Conservation (phyloP, 2,113 vertebrate genomes). For the Zosterops hypoxanthus region DNA sequence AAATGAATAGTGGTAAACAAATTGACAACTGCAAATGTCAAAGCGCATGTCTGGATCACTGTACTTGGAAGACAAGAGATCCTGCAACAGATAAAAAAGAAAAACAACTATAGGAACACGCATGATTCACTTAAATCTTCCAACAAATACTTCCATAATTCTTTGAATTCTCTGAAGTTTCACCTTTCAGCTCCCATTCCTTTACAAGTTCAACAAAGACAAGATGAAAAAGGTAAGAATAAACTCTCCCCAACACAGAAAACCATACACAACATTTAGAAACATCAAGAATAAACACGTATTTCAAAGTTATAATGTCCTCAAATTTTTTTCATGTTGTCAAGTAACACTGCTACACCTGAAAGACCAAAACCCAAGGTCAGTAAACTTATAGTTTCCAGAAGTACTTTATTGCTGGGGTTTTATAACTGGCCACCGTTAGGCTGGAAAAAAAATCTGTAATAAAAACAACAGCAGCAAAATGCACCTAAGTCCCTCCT, state of each 20-base stretch:
- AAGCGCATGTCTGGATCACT: slow-evolving; percentile 79
- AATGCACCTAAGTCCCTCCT: background rate
- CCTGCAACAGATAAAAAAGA: slow-evolving; percentile 74
- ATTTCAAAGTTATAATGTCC: background rate
- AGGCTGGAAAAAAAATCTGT: background rate
- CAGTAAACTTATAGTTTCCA: background rate
- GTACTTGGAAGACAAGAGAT: slow-evolving; percentile 84
- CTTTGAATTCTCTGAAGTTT: background rate
- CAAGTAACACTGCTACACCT: background rate
- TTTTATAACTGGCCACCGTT: accelerated
- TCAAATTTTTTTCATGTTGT: background rate
- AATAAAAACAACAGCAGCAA: background rate
- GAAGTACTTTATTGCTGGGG: background rate
- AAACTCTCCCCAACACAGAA: background rate
- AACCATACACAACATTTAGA: background rate
- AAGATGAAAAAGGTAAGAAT: background rate
- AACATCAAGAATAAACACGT: background rate
- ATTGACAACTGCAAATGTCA: slow-evolving; percentile 97
- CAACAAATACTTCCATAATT: background rate
- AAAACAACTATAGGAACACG: background rate
- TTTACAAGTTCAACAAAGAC: background rate
- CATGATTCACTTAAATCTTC: background rate
- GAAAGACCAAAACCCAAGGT: background rate
- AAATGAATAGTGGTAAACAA: slow-evolving; percentile 97
- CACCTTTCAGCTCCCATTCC: background rate